These are phyloP conservation scores for Teleogryllus oceanicus DNA, from an alignment of 2,888 invertebrate genomes.

Conservation along the genomic window DNA sequence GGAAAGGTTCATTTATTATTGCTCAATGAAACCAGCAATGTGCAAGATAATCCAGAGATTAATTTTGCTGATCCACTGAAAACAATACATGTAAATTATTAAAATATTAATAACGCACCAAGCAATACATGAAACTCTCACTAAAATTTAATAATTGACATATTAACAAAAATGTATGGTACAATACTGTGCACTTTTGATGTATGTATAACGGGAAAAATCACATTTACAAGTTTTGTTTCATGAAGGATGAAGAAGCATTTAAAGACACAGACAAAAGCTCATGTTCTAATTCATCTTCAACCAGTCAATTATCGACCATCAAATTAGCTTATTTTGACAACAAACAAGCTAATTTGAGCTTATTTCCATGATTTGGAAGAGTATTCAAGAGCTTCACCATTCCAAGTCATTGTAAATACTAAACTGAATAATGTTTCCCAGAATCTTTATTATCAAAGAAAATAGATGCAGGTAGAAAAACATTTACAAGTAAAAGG, in stretches of 20 bases:
- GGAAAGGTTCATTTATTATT: background rate
- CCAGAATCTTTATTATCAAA: slow-evolving; percentile 26
- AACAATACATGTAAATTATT: background rate
- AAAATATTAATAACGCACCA: slow-evolving; percentile 21
- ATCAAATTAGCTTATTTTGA: slow-evolving; percentile 31
- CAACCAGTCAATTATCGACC: slow-evolving; percentile 12
- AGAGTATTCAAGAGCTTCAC: slow-evolving; percentile 18
- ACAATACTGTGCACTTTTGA: slow-evolving; percentile 10
- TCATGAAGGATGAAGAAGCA: slow-evolving; percentile 18
- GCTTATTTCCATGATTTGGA: slow-evolving; percentile 20
- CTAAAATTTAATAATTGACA: background rate
- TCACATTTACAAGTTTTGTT: slow-evolving; percentile 19
- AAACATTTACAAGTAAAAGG: slow-evolving; percentile 10
- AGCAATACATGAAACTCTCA: background rate
- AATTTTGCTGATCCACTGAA: slow-evolving; percentile 1
- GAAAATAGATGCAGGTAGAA: slow-evolving; percentile 1
- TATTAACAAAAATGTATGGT: background rate
- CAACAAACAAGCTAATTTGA: slow-evolving; percentile 32
- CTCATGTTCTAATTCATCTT: slow-evolving; percentile 29
- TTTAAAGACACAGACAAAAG: slow-evolving; percentile 33
- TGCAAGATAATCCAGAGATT: background rate
- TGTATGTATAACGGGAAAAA: slow-evolving; percentile 23
- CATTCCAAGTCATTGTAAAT: slow-evolving; percentile 18
- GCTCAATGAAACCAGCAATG: background rate
- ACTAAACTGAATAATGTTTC: slow-evolving; percentile 31